Evolutionary conservation across 2,113 vertebrate species (phyloP), one percentile per base, ranked within the genome.

Genomic region (Stigmatopora nigra): DNA sequence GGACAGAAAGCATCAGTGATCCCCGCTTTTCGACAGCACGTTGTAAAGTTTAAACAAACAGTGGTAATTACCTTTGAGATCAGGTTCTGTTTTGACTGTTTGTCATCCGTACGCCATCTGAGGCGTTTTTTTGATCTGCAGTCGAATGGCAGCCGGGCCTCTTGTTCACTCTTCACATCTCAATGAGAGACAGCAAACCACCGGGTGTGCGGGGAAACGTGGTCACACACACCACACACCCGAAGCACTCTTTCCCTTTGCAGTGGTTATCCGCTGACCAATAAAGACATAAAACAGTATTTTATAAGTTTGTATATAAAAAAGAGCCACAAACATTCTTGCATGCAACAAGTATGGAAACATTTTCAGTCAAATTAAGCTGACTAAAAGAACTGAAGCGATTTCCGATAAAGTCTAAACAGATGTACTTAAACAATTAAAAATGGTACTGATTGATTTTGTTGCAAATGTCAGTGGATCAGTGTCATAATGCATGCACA

Each of bases 1-100:
- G 80, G 82, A 79, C 78, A 77, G 82, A 67, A 77, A 22, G 73
- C 65, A 51, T 72, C 76, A 80, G 17, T 82, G 79, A 86, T 80
- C 82, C 25, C 77, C 63, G 68, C 59, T 76, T 82, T 84, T 84
- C 35, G 56, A 83, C 81, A 85, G 75, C 78, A 72, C 63, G 81
- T 85, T 82, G 76, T 65, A 82, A 73, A 84, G 83, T 86, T 84
- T 87, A 85, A 85, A 67, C 81, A 89, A 86, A 88, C 83, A 82
- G 61, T 71, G 65, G 80, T 84, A 87, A 88, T 87, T 86, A 71
- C 72, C 78, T 71, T 70, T 0, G 69, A 84, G 86, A 84, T 87
- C 84, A 71, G 64, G 77, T 86, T 85, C 75, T 86, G 84, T 85
- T 89, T 87, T 84, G 85, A 84, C 84, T 87, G 81, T 81, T 85